Evolutionary conservation across 2,113 vertebrate species (phyloP), one percentile per base, ranked within the genome.

Genomic region (Lonchura striata): DNA sequence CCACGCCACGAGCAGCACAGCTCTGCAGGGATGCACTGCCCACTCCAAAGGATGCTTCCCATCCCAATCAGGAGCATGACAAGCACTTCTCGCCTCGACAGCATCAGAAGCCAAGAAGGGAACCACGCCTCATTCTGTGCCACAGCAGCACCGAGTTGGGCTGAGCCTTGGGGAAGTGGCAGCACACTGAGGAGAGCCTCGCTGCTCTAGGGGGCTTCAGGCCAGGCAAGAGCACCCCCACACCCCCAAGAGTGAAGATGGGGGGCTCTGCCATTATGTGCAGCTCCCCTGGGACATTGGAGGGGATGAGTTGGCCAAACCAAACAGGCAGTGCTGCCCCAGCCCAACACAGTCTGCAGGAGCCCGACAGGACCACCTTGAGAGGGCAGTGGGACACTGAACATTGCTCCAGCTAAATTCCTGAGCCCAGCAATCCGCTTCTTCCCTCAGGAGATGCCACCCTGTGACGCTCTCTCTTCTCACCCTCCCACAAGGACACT

Each of bases 401-500:
- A 37, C n/a, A 11, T 39, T 24, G 33, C 54, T 84, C 44, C 11
- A 3, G 37, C 47, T 57, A 37, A 90, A 56, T 5, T 5, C 53
- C 35, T 0, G 0, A 71, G 33, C 31, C 54, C 89, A 74, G 50
- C 46, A 47, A 74, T 33, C 50, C 1, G 0, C 50, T 47, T 35
- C 46, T 77, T 66, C 57, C 64, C 71, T 63, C 3, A 0, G 54
- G 66, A 95, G 82, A 53, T 20, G 75, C 50, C 85, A 85, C 66
- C 61, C 42, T 76, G 53, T 52, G 10, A 28, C 0, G 6, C 33
- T 87, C 69, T 65, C 49, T 75, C 69, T 92, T 91, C 77, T 89
- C 94, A 85, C 81, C 64, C 69, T 96, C 94, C 86, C 68, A 96
- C 95, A n/a, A 49, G 65, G 92, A 93, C 84, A n/a, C 74, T 89